Conservation (phyloP, 2,888 invertebrate species). For the Microctonus hyperodae region DNA sequence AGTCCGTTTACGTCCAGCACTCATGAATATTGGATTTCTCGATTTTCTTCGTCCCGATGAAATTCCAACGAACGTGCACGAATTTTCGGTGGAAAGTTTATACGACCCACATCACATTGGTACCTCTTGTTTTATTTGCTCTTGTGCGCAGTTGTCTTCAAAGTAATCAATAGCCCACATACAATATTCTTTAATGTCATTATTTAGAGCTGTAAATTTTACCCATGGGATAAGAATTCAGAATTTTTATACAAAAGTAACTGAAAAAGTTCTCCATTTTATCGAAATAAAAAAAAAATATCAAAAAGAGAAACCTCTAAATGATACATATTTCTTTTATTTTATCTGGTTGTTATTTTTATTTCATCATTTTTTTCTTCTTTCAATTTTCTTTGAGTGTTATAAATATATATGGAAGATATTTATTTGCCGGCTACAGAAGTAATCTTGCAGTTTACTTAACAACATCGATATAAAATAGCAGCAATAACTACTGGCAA, state of each 20-base stretch:
- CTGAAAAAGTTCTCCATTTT: no score
- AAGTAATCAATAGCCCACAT: neutral
- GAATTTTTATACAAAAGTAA: neutral
- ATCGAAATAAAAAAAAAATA: no score
- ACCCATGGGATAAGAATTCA: neutral
- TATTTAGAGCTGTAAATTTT: neutral
- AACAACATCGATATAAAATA: neutral
- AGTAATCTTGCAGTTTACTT: neutral
- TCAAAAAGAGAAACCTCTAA: no score
- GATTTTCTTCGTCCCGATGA: constrained; percentile 22
- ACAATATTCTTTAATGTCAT: constrained; percentile 1
- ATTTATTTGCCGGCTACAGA: neutral
- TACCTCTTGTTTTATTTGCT: neutral
- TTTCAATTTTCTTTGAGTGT: no score
- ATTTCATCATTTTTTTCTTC: no score
- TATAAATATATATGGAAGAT: no score
- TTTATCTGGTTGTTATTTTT: no score
- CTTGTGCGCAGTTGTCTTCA: neutral
- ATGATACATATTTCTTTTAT: no score
- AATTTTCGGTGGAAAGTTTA: constrained; percentile 10
- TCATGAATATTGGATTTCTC: constrained; percentile 28
- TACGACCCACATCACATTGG: constrained; percentile 3
- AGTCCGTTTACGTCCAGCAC: constrained; percentile 21
- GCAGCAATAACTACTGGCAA: constrained; percentile 17
- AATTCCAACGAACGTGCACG: constrained; percentile 12